Evolutionary conservation across 2,888 invertebrate species (phyloP).

Genomic region (Clistopyga incitator): DNA sequence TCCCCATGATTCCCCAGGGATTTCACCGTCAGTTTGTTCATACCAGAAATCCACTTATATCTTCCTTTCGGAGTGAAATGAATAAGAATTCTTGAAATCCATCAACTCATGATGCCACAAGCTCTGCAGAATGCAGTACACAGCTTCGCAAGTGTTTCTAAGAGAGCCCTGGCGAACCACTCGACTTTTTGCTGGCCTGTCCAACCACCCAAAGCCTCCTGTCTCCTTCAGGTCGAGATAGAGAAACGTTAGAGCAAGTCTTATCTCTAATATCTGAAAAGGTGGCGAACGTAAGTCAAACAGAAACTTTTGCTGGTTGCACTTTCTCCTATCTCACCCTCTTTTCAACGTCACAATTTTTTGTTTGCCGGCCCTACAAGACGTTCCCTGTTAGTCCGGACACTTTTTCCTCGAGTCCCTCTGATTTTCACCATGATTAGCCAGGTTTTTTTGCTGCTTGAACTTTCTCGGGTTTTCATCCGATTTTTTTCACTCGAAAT

Average conservation of each 20-base stretch:
- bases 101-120: conserved; percentile 27
- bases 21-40: conserved; percentile 48
- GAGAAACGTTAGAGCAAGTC: conserved; percentile 13
- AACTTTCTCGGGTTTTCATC: too few relatives aligned
- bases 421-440: too few relatives aligned
- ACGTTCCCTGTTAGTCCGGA: too few relatives aligned
- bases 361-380: conserved; percentile 1
- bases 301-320: conserved; percentile 27
- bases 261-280: conserved; percentile 36
- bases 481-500: too few relatives aligned
- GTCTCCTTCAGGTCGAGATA: background rate
- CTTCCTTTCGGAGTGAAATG: conserved; percentile 33
- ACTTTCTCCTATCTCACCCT: conserved; percentile 24
- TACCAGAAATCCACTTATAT: conserved; percentile 51
- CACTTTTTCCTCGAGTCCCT: too few relatives aligned
- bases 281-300: background rate
- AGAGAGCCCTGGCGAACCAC: conserved; percentile 23
- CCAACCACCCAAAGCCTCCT: background rate
- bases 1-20: conserved; percentile 13
- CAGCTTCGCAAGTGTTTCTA: background rate
- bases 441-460: too few relatives aligned
- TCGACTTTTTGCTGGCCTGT: conserved; percentile 48
- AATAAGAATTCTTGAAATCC: conserved; percentile 32
- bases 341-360: background rate
- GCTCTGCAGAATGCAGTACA: conserved; percentile 14